Conservation (phyloP, 2,797 vertebrate species). For the Steatocranus sp. region DNA sequence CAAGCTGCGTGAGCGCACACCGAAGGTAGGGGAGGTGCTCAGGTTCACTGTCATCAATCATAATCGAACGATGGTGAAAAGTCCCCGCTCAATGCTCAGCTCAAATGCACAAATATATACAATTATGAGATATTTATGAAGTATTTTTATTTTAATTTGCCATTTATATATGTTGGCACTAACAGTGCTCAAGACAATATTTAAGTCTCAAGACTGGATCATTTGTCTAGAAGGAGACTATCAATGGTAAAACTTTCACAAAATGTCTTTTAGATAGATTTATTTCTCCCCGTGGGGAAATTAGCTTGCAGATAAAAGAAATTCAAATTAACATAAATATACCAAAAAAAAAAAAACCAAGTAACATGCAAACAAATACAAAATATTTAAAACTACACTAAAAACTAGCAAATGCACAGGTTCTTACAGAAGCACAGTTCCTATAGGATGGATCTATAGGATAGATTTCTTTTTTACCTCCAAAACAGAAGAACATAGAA, state of each 20-base stretch:
- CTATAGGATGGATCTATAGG: neutral
- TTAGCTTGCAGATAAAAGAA: fast-evolving
- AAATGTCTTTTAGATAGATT: neutral
- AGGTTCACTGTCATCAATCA: neutral
- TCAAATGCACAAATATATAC: neutral
- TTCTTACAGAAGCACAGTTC: neutral
- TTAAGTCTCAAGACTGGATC: neutral
- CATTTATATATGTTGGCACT: neutral
- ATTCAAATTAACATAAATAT: neutral
- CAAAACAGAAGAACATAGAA: neutral
- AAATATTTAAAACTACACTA: neutral
- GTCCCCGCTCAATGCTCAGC: neutral
- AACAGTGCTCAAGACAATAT: neutral
- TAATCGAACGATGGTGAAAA: neutral
- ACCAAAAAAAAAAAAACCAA: neutral
- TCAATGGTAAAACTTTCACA: neutral
- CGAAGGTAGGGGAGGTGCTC: neutral
- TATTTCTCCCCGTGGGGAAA: fast-evolving
- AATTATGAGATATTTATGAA: neutral
- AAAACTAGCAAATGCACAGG: neutral
- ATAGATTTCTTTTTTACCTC: neutral
- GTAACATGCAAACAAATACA: neutral
- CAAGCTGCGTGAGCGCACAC: neutral
- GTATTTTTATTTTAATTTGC: neutral
- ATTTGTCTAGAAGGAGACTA: neutral